These are phyloP conservation scores for Spermophilus dauricus DNA, from an alignment of 2,113 vertebrate species.

Conservation along the genomic window DNA sequence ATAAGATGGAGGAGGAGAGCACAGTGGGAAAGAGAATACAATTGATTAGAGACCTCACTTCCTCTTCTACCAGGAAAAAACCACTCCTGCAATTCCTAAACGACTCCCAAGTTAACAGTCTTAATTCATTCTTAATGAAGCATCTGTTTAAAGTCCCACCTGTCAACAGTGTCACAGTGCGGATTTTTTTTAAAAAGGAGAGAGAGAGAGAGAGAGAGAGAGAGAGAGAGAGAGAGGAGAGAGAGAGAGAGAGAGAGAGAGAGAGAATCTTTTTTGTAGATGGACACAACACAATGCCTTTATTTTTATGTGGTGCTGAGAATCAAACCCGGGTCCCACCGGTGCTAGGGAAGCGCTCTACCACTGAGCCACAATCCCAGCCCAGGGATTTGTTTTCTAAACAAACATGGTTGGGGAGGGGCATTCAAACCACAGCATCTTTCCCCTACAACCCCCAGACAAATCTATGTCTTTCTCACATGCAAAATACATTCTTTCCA, in stretches of 20 bases:
- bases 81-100: neutral
- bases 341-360: too few relatives aligned
- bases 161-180: neutral
- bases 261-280: too few relatives aligned
- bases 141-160: neutral
- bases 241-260: too few relatives aligned
- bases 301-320: too few relatives aligned
- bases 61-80: neutral
- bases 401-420: neutral
- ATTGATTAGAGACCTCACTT: neutral
- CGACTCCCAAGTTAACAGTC: too few relatives aligned
- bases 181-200: neutral
- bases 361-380: too few relatives aligned
- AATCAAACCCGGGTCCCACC: too few relatives aligned
- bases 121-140: neutral
- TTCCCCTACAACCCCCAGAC: neutral
- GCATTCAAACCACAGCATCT: neutral
- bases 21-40: neutral
- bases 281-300: too few relatives aligned
- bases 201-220: too few relatives aligned
- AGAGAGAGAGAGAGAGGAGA: too few relatives aligned
- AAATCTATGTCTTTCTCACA: neutral
- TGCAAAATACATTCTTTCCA: neutral
- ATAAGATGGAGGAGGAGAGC: neutral
- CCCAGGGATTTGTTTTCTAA: neutral